Evolutionary conservation across 2,113 vertebrate species (phyloP), one percentile per base, ranked within the genome.

Genomic region (Oreocharis arfaki): DNA sequence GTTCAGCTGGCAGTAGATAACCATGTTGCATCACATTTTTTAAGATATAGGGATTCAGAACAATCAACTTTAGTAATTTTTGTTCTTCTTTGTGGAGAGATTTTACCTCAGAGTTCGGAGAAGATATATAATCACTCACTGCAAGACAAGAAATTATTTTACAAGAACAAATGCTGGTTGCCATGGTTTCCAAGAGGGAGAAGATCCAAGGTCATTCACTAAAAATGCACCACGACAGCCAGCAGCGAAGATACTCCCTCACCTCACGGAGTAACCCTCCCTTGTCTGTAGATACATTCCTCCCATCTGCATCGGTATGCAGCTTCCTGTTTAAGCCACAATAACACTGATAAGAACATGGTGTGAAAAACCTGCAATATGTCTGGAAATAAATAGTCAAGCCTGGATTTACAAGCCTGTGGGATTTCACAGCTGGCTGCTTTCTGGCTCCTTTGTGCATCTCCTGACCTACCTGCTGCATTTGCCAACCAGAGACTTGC

Each of bases 111-210:
- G 86, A 67, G 49, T 82, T 90, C 24, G 2, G 46, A 82, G 59
- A 52, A 90, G 84, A 80, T 81, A 75, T 88, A 67, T 91, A 95
- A 93, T 90, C 73, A 80, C 59, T 95, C 87, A 91, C 89, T 91
- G 82, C 0, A 4, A 96, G 94, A 95, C 70, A 86, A 96, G 90
- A 96, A 95, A 96, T 95, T 95, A 90, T 97, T 97, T 97, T 93
- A 87, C 32, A 49, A 89, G 96, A 92, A 90, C 90, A 85, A 89
- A 84, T 65, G 65, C 89, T 75, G 26, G 97, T 97, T 97, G 95
- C 93, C 87, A 97, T 97, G 97, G 97, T 97, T 96, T 97, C 97
- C 26, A 3, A 92, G 92, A 80, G 76, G 74, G 90, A 96, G 85
- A 82, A 93, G 89, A 87, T 93, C 82, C 96, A 97, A 96, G 96